phyloP scores from a whole-genome alignment of 2,888 invertebrate genomes.

The Cosmorhoe ocellata region DNA sequence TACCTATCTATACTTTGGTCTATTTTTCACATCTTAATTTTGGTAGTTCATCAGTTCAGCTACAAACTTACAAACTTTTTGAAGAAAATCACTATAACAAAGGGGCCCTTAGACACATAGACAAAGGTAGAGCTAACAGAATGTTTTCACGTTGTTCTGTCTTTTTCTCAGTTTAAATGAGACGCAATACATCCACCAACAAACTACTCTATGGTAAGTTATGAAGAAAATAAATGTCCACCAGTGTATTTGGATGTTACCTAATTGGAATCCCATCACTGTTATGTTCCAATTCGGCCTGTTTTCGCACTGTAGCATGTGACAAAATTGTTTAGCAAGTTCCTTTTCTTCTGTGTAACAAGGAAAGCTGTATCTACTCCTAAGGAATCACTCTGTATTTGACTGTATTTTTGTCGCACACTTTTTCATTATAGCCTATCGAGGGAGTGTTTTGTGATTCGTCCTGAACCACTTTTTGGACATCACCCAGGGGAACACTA shows the following conservation, averaged over 20 bases:
- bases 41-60: too few relatives aligned
- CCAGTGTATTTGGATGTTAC: constrained; percentile 21
- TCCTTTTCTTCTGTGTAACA: background rate
- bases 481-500: background rate
- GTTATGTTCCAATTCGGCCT: constrained; percentile 15
- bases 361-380: constrained; percentile 2
- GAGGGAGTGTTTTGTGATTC: too few relatives aligned
- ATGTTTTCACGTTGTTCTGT: constrained; percentile 22
- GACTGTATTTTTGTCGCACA: constrained; percentile 10
- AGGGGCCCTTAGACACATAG: background rate
- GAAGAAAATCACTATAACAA: too few relatives aligned
- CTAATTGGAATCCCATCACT: constrained; percentile 15
- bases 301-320: constrained; percentile 19
- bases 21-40: too few relatives aligned
- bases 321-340: constrained; percentile 13
- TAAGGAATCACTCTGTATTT: constrained; percentile 1
- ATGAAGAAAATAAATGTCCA: constrained; percentile 13
- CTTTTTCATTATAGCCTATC: background rate
- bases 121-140: constrained; percentile 9
- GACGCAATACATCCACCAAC: constrained; percentile 20
- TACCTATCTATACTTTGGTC: too few relatives aligned
- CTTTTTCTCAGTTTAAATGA: constrained; percentile 29
- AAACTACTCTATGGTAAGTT: constrained; percentile 23
- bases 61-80: too few relatives aligned
- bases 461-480: too few relatives aligned